Evolutionary conservation across 2,888 invertebrate species (phyloP).

Genomic region (Microplitis deprimator): DNA sequence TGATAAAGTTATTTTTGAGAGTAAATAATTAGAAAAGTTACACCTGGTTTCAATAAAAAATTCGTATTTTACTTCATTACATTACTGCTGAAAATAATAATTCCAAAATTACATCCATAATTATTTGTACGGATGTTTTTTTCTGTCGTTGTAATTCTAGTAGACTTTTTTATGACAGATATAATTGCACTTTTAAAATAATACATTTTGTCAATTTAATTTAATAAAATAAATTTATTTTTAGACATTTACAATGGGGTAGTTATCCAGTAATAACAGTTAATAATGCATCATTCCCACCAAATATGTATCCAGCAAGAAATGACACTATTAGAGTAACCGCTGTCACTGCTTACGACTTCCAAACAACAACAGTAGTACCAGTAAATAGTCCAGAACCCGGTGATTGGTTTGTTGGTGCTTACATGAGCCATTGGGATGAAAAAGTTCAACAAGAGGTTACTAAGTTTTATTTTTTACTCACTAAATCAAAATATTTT

Average conservation of each 20-base stretch:
- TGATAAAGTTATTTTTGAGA: no score
- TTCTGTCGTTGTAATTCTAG: no score
- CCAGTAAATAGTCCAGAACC: slow-evolving; percentile 71
- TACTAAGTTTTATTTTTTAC: slow-evolving; percentile 20
- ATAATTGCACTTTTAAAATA: no score
- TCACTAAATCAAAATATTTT: not conserved
- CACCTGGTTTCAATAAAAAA: no score
- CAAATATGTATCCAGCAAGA: slow-evolving; percentile 64
- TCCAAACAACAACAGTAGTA: slow-evolving; percentile 69
- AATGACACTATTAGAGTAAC: slow-evolving; percentile 62
- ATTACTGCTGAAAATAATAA: no score
- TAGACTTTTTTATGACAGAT: no score
- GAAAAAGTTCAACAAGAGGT: slow-evolving; percentile 68
- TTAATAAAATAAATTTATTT: slow-evolving; percentile 47
- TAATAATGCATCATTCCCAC: slow-evolving; percentile 73
- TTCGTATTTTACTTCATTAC: no score
- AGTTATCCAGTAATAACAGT: slow-evolving; percentile 74
- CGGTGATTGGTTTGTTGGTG: slow-evolving; percentile 73
- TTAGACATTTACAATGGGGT: slow-evolving; percentile 73
- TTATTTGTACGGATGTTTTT: no score
- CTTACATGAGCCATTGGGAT: slow-evolving; percentile 72
- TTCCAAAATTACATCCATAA: no score
- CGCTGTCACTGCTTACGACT: slow-evolving; percentile 66
- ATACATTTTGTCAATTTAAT: no score
- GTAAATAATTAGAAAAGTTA: no score